Evolutionary conservation across 2,113 vertebrate genomes (phyloP), one percentile per base, ranked within the genome.

Genomic region (Chunga burmeisteri): DNA sequence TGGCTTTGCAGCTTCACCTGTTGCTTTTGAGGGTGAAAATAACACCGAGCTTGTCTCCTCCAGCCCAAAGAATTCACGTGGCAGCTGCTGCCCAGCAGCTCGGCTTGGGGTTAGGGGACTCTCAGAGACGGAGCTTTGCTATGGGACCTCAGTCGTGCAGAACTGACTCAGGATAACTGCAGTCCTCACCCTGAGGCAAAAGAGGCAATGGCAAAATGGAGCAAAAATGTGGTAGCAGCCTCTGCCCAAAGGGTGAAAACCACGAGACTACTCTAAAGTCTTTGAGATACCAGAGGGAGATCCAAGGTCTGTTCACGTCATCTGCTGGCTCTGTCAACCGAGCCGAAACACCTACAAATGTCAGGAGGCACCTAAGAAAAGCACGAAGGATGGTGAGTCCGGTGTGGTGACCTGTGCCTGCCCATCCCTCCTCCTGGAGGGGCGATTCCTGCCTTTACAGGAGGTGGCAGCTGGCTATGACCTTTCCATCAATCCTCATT

Each of bases 91-190:
- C 13, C 6, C 38, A 85, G 10, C 3, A 3, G 11, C 17, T 74
- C 0, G 0, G 13, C 12, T 52, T 72, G 20, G 38, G 7, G 6
- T 23, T 27, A n/a, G 6, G 18, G 61, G 50, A 29, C 3, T 86
- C 56, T 71, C 19, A 17, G 56, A 50, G n/a, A 17, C 30, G 23
- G 46, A 44, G 12, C 50, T 74, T 74, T 44, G 38, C 27, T 84
- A 27, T 15, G 46, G 17, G 23, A 53, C 17, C 23, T 61, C 40
- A 61, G 52, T 16, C 4, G 2, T 18, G 27, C 27, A 62, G 52
- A 29, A 47, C 30, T 29, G 29, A 67, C 8, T 36, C 29, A n/a
- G 29, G 49, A 40, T n/a, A 55, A 18, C 40, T 8, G 32, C 25
- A 15, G 10, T 29, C 68, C 56, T 70, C 44, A 32, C 21, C 18